Evolutionary conservation across 2,888 invertebrate genomes (phyloP), one percentile per base, ranked within the genome.

Genomic region (Stenodera caucasica): DNA sequence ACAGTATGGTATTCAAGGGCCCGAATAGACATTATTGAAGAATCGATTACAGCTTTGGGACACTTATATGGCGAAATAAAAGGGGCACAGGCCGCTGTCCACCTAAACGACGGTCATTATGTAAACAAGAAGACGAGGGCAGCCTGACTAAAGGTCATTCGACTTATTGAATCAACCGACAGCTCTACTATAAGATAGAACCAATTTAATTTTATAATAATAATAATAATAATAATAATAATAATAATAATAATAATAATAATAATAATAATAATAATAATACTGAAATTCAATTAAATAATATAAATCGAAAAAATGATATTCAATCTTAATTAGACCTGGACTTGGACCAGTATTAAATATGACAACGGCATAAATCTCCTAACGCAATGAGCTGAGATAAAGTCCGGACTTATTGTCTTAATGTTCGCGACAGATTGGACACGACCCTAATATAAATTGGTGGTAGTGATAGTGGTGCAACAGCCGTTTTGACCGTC

Each of bases 31-130:
- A 76, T 77, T 76, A 77, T 77, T 75, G 75, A 73, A 69, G 72
- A 77, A 77, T 77, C 74, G 77, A 76, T 77, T 75, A 75, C 74
- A 73, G 72, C 74, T 73, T 69, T 71, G 75, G 75, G 74, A 74
- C 74, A 75, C 73, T 75, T 75, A 75, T 75, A 75, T 76, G 73
- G 73, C 73, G 73, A 75, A 76, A 76, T 75, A 76, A 75, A 75
- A 74, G 75, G 75, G 74, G 70, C 73, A 73, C 72, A 73, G 72
- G 70, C 73, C 77, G 70, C 76, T 74, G 73, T 73, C 74, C 74
- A 67, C 70, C 76, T 75, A 77, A 78, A 78, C 77, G 77, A 75
- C 73, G 66, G 77, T 78, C 78, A 78, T 78, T 78, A 78, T 78
- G 78, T 78, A 78, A 78, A 78, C 77, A 78, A 78, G 77, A 74